Base-by-base conservation (phyloP, 35 echinoderm and acorn worm species). In the Lytechinus variegatus region DNA sequence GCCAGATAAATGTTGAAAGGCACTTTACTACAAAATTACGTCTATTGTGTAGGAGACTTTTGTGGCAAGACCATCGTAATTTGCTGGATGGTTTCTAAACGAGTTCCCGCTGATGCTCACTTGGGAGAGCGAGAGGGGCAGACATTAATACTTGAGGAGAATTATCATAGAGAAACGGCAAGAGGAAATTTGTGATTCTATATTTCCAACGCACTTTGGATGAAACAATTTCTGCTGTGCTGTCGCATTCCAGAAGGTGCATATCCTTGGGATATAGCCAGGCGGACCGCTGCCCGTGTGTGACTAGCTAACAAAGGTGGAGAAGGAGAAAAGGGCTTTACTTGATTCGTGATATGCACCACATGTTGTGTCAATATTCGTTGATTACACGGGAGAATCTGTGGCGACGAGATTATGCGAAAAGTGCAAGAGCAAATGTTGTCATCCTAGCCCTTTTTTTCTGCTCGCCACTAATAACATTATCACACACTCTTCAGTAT, bases 361-460 rank as follows among this genome's bases (percentile, higher is more conserved):
- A 93, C 92, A 57, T 93, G 92, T 93, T 93, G 53, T 93, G 92
- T 93, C 92, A 93, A 93, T 93, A 93, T 54, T 54, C 92, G 4
- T 93, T 57, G 92, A 93, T 93, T 93, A 57, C 54, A 93, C 92
- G 28, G 54, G 29, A 33, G 92, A 93, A 57, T 55, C 54, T 55
- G 9, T 93, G 92, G 92, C 55, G 92, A 93, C 55, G 57, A 54
- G 52, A 55, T 54, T 57, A 93, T 93, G 54, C 27, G 14, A 57
- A 93, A 57, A 93, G 55, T 55, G 55, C 92, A 55, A 93, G 54
- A 55, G 92, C 92, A 93, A 93, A 93, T 93, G 92, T 93, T 33
- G 28, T 90, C 88, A 52, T 90, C 92, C 92, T 55, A 4, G 27
- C 52, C 57, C 28, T 54, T 52, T 9, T n/a, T 58, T 79, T 79